phyloP scores from a whole-genome alignment of 2,113 vertebrate genomes.

The Panthera leo region DNA sequence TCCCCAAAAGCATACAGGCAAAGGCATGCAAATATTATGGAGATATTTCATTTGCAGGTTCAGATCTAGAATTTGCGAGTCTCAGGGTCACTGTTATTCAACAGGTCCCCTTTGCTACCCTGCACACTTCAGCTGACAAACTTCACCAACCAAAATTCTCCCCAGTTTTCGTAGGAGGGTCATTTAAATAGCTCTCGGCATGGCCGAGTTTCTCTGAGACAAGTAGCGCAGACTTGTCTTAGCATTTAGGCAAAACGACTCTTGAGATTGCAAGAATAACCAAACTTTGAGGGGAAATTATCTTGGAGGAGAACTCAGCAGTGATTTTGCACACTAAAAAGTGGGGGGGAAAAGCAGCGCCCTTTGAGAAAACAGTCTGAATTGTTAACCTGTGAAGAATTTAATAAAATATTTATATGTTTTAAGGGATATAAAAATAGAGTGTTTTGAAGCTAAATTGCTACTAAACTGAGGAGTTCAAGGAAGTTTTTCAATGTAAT shows the following conservation, averaged over 20 bases:
- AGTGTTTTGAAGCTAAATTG: constrained; percentile 30
- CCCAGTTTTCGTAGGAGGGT: not conserved
- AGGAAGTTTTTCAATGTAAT: not conserved
- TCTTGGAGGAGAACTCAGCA: constrained; percentile 15
- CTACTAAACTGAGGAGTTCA: not conserved
- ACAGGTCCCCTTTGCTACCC: constrained; percentile 57
- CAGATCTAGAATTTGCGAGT: not conserved
- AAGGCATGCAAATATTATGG: not conserved
- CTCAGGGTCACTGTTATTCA: constrained; percentile 38
- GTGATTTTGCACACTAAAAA: not conserved
- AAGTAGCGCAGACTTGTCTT: not conserved
- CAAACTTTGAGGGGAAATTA: not conserved
- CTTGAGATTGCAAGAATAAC: not conserved
- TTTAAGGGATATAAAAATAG: not conserved
- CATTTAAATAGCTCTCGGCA: not conserved
- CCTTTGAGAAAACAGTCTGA: constrained; percentile 6
- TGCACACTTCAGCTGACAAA: not conserved
- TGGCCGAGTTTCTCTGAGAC: not conserved
- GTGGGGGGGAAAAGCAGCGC: not conserved
- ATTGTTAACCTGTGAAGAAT: not conserved
- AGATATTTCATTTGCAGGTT: not conserved
- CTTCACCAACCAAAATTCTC: not conserved
- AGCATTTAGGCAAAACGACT: constrained; percentile 17
- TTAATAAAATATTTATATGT: not conserved
- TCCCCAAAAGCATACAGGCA: not conserved